A percentile compares a stretch with the other conserved stretches of the same genome.
Conservation (phyloP, 2,888 invertebrate species). For the Unio delphinus region DNA sequence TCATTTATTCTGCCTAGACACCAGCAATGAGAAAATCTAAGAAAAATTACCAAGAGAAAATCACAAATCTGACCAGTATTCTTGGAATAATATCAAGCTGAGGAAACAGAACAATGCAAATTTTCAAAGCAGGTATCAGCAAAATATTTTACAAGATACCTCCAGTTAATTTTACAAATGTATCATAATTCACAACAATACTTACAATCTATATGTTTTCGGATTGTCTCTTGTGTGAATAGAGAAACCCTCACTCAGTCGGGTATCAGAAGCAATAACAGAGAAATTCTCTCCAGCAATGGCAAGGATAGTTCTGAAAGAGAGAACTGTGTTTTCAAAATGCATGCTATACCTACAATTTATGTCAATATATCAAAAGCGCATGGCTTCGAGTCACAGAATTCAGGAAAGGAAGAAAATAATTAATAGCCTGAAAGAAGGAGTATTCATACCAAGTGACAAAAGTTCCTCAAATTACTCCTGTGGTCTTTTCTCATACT, state of each 20-base stretch:
- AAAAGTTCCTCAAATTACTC: too few species aligned
- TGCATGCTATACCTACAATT: background rate
- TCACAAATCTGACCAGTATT: background rate
- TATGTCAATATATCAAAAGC: too few species aligned
- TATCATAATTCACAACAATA: slow-evolving; percentile 1
- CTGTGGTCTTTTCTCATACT: too few species aligned
- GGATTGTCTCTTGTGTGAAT: slow-evolving; percentile 91
- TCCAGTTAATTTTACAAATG: too few species aligned
- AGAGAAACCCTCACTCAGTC: slow-evolving; percentile 90
- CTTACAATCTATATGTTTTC: slow-evolving; percentile 84
- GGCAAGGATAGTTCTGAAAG: slow-evolving; percentile 89
- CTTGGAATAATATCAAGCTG: background rate
- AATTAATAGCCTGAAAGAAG: too few species aligned
- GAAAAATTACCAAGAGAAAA: slow-evolving; percentile 1
- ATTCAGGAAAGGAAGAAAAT: background rate
- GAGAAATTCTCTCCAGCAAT: slow-evolving; percentile 96
- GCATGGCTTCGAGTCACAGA: too few species aligned
- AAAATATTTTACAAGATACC: too few species aligned
- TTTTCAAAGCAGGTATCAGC: too few species aligned
- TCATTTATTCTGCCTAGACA: too few species aligned
- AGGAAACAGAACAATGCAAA: too few species aligned
- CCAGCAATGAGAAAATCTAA: background rate
- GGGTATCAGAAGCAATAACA: slow-evolving; percentile 94
- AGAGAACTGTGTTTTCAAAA: slow-evolving; percentile 2
- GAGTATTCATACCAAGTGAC: too few species aligned